Base-by-base conservation (phyloP, 2,888 invertebrate species). In the Pandemis corylana region DNA sequence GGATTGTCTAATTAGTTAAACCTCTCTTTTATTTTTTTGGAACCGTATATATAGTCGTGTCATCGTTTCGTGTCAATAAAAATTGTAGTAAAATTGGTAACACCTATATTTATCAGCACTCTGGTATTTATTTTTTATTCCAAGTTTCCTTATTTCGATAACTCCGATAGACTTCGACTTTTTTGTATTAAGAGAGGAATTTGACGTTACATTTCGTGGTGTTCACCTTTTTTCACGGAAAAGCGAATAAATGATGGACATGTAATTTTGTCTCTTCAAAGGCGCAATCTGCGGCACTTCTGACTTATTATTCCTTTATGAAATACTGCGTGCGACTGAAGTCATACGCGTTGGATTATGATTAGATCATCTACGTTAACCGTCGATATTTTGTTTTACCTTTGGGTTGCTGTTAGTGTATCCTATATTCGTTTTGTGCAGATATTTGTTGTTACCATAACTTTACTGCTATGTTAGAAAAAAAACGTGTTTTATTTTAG, bases 261-360 rank as follows among this genome's bases (percentile, higher is more conserved):
- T 53, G 64, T 73, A 56, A 68, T 73, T 68, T 68, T 68, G 36
- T 68, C 64, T 64, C 68, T 61, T 41, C 41, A 63, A 62, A 56
- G 42, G 53, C 62, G 62, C 56, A 53, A 51, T 68, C 51, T 69
- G 36, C 36, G 36, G 63, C 28, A 61, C 68, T 51, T 63, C 51
- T 63, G 51, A 63, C 63, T 63, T 62, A 69, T 68, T 68, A 68
- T 62, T 59, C 20, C 7, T 44, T 71, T 66, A 36, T 71, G 28
- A 59, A 71, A 66, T 61, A 66, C 46, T 49, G 49, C 46, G 41
- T 36, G 56, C n/a, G 13, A 20, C 20, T 42, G 7, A 20, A 51
- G 28, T 5, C 1, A 61, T 46, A 13, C n/a, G 36, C 42, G 20
- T 62, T 42, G 13, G 13, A n/a, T 62, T 42, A n/a, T 62, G 12